phyloP scores from a whole-genome alignment of 2,113 vertebrate species.

The Cynopterus brachyotis region DNA sequence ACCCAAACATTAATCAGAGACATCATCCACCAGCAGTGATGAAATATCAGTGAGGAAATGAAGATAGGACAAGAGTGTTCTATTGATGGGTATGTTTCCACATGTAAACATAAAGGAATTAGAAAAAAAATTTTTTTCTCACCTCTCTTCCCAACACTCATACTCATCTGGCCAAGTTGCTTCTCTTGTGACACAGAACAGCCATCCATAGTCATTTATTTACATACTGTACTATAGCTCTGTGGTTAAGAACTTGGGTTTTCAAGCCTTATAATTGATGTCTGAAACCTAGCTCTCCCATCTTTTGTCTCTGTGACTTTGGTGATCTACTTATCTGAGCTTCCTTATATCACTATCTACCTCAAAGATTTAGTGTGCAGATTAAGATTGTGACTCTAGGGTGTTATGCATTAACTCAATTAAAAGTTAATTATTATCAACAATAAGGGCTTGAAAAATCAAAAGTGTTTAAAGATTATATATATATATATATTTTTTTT shows the following conservation, averaged over 20 bases:
- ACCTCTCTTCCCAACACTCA: background rate
- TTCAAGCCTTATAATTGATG: background rate
- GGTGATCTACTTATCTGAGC: background rate
- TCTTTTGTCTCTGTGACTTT: background rate
- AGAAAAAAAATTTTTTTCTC: background rate
- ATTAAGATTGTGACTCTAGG: background rate
- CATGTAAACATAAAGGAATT: background rate
- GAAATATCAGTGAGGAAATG: background rate
- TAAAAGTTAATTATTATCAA: background rate
- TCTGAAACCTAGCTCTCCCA: background rate
- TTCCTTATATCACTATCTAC: background rate
- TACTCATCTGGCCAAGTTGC: background rate
- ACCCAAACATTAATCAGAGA: background rate
- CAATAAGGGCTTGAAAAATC: background rate
- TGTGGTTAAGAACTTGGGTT: background rate
- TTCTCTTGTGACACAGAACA: background rate
- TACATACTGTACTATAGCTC: fast-evolving
- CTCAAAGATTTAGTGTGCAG: background rate
- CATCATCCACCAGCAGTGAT: background rate
- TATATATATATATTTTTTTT: background rate
- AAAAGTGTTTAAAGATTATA: background rate
- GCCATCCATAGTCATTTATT: background rate
- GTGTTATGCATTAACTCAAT: background rate
- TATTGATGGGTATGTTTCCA: background rate
- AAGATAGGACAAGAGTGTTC: background rate